Conservation (phyloP, 2,888 invertebrate species). For the Drosophila neonasuta region DNA sequence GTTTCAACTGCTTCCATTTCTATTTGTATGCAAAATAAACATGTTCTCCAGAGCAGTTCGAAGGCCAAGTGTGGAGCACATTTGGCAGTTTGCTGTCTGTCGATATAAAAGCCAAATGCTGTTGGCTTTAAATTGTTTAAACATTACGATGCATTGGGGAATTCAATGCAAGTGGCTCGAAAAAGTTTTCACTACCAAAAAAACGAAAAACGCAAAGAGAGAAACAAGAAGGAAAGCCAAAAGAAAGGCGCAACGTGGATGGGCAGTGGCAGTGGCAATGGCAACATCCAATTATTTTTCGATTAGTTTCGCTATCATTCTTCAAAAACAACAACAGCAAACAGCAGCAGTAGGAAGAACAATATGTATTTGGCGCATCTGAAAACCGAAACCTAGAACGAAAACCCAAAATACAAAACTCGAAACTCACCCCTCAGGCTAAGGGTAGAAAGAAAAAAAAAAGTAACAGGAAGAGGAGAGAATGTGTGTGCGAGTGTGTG, state of each 20-base stretch:
- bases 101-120: slow-evolving; percentile 67
- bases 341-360: slow-evolving; percentile 13
- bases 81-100: slow-evolving; percentile 65
- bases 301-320: slow-evolving; percentile 82
- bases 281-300: slow-evolving; percentile 81
- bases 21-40: slow-evolving; percentile 16
- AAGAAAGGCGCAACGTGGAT: slow-evolving; percentile 49
- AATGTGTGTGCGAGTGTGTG: slow-evolving; percentile 30
- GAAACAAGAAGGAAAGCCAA: slow-evolving; percentile 41
- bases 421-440: slow-evolving; percentile 50
- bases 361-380: slow-evolving; percentile 67
- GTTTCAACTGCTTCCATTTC: neutral
- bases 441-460: slow-evolving; percentile 38
- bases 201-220: slow-evolving; percentile 33
- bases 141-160: slow-evolving; percentile 80
- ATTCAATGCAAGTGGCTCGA: slow-evolving; percentile 70
- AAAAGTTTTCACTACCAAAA: slow-evolving; percentile 54
- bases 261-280: slow-evolving; percentile 36
- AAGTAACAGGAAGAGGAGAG: slow-evolving; percentile 25
- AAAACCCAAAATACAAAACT: slow-evolving; percentile 42
- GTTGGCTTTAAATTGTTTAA: slow-evolving; percentile 75
- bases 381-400: slow-evolving; percentile 66
- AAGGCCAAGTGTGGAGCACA: slow-evolving; percentile 13
- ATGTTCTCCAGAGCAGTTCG: neutral
- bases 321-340: slow-evolving; percentile 68